phyloP scores from a whole-genome alignment of 2,113 vertebrate species.

The Sciurus niger region DNA sequence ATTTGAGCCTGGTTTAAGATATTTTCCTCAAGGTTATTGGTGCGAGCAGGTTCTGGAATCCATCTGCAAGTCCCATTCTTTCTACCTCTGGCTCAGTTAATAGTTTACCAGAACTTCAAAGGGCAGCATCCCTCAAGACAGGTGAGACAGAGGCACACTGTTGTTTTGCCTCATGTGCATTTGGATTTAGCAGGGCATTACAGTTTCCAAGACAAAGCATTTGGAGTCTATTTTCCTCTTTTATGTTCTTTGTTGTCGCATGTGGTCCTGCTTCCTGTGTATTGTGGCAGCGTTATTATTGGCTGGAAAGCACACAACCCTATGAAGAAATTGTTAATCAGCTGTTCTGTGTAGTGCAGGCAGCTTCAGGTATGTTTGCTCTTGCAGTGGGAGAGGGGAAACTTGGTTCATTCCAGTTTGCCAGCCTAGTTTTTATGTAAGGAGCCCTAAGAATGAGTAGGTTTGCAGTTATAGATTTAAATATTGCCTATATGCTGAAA shows the following conservation, averaged over 20 bases:
- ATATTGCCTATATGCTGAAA: background rate
- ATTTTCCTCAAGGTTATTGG: background rate
- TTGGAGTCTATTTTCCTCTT: background rate
- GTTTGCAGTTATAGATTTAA: background rate
- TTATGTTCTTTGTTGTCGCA: background rate
- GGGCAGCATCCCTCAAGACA: background rate
- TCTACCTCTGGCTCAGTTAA: background rate
- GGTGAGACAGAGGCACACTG: background rate
- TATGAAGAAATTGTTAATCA: constrained; percentile 17
- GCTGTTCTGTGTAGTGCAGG: background rate
- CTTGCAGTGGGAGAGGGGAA: background rate
- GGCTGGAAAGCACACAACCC: background rate
- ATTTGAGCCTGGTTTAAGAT: background rate
- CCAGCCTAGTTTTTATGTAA: background rate
- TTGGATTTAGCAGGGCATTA: background rate
- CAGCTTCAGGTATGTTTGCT: background rate
- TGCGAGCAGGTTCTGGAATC: background rate
- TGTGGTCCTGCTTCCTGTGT: background rate
- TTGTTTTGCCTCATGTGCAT: background rate
- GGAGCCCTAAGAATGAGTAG: background rate
- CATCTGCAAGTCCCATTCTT: background rate
- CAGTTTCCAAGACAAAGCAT: background rate
- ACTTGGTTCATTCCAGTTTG: background rate
- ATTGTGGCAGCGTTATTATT: background rate
- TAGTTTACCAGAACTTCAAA: background rate